Percentiles rank a stretch among this genome's conserved stretches.
phyloP scores from a whole-genome alignment of 1,140 invertebrate species.

The Mercenaria mercenaria region DNA sequence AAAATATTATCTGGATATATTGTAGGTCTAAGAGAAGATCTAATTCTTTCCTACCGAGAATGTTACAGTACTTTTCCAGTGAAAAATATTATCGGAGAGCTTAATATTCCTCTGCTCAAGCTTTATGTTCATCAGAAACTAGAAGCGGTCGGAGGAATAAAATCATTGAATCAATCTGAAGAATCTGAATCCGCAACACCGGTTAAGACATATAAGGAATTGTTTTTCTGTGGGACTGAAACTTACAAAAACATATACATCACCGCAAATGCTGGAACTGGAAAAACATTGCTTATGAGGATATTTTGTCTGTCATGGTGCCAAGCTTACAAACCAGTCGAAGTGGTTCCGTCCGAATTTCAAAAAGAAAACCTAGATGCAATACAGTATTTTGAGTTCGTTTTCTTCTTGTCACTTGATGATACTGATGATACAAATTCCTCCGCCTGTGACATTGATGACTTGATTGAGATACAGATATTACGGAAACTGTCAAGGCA shows the following conservation, averaged over 20 bases:
- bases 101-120: neutral
- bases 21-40: neutral
- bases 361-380: neutral
- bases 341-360: neutral
- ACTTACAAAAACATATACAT: neutral
- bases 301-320: neutral
- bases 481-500: neutral
- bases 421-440: neutral
- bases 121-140: neutral
- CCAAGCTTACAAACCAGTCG: neutral
- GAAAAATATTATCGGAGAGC: neutral
- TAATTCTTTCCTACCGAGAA: neutral
- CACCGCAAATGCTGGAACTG: neutral
- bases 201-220: neutral
- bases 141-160: neutral
- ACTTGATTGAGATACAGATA: neutral
- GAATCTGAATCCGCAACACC: neutral
- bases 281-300: neutral
- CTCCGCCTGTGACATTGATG: neutral
- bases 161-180: neutral
- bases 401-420: neutral
- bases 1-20: neutral
- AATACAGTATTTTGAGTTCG: neutral
- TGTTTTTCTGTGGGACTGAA: neutral
- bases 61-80: neutral